Conservation (phyloP, 92 coral and sea anemone species). For the Zoanthus solanderi region DNA sequence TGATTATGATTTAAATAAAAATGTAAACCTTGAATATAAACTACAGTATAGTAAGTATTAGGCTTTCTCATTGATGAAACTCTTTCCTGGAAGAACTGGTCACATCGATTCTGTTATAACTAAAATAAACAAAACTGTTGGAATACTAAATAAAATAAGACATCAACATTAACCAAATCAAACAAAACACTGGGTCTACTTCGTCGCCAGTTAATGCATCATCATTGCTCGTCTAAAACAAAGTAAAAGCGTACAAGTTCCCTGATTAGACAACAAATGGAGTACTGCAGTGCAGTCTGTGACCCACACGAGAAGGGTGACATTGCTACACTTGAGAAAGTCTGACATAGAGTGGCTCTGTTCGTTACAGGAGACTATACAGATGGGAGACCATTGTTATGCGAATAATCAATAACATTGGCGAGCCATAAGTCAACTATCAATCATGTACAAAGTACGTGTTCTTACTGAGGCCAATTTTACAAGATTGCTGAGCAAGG, state of each 20-base stretch:
- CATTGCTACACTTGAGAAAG: background rate
- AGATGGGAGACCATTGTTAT: background rate
- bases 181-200: background rate
- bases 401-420: background rate
- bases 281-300: background rate
- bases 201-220: too few relatives aligned
- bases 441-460: background rate
- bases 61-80: too few relatives aligned
- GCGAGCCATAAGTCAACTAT: background rate
- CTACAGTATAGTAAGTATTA: too few relatives aligned
- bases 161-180: too few relatives aligned
- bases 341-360: background rate
- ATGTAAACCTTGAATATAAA: too few relatives aligned
- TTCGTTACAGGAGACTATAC: background rate
- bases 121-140: too few relatives aligned
- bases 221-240: too few relatives aligned
- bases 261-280: background rate
- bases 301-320: background rate
- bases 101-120: too few relatives aligned
- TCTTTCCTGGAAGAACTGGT: too few relatives aligned
- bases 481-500: background rate
- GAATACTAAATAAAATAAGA: too few relatives aligned
- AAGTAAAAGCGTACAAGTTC: too few relatives aligned
- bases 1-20: too few relatives aligned
- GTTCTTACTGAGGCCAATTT: background rate